Evolutionary conservation across 2,113 vertebrate genomes (phyloP), one percentile per base, ranked within the genome.

Genomic region (Salvelinus namaycush): DNA sequence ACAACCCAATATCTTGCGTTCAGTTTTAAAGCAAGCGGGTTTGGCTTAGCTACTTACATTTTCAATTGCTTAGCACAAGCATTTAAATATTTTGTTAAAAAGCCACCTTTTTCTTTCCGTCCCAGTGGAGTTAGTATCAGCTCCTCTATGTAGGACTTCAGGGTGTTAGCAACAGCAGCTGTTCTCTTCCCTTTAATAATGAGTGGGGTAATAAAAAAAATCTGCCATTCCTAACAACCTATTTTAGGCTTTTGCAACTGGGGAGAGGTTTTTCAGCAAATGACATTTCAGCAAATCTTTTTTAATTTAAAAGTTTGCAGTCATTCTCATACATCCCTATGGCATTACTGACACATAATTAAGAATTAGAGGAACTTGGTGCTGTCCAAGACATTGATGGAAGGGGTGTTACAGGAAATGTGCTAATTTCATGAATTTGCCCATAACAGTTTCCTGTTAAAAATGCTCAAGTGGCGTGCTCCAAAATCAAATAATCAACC

Each of bases 341-440:
- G 59, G 59, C 59, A 22, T 62, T 86, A 86, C 88, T 92, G 88
- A 88, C 91, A 92, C 91, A 93, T 93, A 94, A 95, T 91, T 88
- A 88, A 94, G 51, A 54, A 54, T 54, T 54, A 18, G 51, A 54
- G 51, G 51, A 54, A 54, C 3, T 54, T 18, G 16, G 51, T 18
- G 51, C 51, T 18, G 51, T 18, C 51, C 51, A 54, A 18, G 12
- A 11, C 9, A 12, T 44, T 44, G 39, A 11, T 44, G 12, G 39
- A 44, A 44, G 9, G 39, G 39, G 39, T 44, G 39, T 44, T 44
- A 44, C 39, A 54, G 51, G 51, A 54, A 54, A 54, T 54, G 13
- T 14, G 51, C 39, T 14, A 54, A 54, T 54, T 54, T 54, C 14
- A 54, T 54, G 51, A 18, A 54, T 54, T 54, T 54, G 51, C 4